Percentiles rank a stretch among this genome's conserved stretches.
phyloP scores from a whole-genome alignment of 1,140 invertebrate species.

The Papilio polytes region DNA sequence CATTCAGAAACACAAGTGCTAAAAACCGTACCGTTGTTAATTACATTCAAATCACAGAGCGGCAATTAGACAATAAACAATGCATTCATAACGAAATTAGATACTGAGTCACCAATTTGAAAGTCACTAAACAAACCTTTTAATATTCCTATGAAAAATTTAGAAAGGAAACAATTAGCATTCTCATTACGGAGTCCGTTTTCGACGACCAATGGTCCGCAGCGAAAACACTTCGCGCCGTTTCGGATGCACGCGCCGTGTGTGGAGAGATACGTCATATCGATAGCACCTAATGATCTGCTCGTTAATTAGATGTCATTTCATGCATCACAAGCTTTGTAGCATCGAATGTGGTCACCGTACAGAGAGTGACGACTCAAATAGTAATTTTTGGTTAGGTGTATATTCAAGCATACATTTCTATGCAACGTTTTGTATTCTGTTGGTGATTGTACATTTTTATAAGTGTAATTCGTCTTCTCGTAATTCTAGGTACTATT shows the following conservation, averaged over 20 bases:
- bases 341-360: constrained; percentile 44
- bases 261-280: constrained; percentile 51
- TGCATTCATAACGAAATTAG: constrained; percentile 8
- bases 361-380: constrained; percentile 43
- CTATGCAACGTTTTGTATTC: neutral
- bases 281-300: constrained; percentile 60
- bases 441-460: neutral
- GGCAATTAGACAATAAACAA: constrained; percentile 7
- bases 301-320: constrained; percentile 63
- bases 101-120: constrained; percentile 22
- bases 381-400: neutral
- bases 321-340: constrained; percentile 52
- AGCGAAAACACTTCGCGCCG: constrained; percentile 41
- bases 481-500: neutral
- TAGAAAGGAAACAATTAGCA: constrained; percentile 33
- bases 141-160: constrained; percentile 32
- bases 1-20: constrained; percentile 23
- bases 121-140: constrained; percentile 14
- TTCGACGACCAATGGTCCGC: constrained; percentile 35
- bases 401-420: too few relatives aligned
- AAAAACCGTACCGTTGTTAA: constrained; percentile 20
- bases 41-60: constrained; percentile 26
- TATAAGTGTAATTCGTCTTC: neutral
- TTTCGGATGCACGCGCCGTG: constrained; percentile 20
- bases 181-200: constrained; percentile 26